Evolutionary conservation across 2,113 vertebrate species (phyloP), one percentile per base, ranked within the genome.

Genomic region (Triplophysa dalaica): DNA sequence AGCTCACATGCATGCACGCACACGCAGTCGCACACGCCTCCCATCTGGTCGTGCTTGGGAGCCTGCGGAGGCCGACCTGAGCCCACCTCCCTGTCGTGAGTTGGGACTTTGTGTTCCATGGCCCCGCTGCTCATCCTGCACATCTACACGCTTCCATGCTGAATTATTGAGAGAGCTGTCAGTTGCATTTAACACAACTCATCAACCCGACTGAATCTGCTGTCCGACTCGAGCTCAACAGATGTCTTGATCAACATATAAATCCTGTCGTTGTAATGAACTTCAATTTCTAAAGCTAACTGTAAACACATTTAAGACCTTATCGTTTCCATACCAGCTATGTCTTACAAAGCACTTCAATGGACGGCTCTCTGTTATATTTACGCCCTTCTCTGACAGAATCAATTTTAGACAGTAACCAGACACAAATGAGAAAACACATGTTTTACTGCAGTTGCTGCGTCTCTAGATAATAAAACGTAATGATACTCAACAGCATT

Each of bases 121-220:
- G 62, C 13, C 29, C 61, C n/a, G 26, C 65, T 54, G 77, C 48
- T 79, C 33, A 21, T n/a, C 70, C 43, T 48, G 68, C 45, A 78
- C 26, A 43, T 64, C 75, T 38, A n/a, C 66, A 77, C 74, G 38
- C 73, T 65, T 58, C 24, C 33, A 70, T 73, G 22, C 76, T 72
- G 54, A 85, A 85, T 82, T 79, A 85, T 85, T 70, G 52, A 85
- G 41, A 75, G 67, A 72, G 67, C 83, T 85, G 84, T 85, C 84
- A 68, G 67, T 82, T 67, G 52, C 43, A 21, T 17, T 82, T 78
- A 82, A 52, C 38, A 52, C 56, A 56, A 63, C 72, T 33, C 64
- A 24, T 22, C 29, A 24, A 50, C 22, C 33, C 43, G 52, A 29
- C 56, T 38, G 11, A 65, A 67, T 63, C 8, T 21, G 52, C 48